Percentiles rank a stretch among this genome's conserved stretches.
Evolutionary conservation across 2,888 invertebrate species (phyloP).

Genomic region (Acrobasis suavella): DNA sequence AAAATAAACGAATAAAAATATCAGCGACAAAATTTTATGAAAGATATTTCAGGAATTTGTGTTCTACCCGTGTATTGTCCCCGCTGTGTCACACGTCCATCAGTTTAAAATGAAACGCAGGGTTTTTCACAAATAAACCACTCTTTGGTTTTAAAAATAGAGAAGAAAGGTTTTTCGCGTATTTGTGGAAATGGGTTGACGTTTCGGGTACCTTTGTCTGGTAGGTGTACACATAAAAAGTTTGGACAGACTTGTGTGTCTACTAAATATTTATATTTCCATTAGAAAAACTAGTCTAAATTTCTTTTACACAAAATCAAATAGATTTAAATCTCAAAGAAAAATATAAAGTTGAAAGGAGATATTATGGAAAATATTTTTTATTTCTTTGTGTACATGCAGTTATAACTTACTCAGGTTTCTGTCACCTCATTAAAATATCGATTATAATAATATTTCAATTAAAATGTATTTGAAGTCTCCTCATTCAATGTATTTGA

Average conservation of each 20-base stretch:
- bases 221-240: not conserved
- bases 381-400: too few relatives aligned
- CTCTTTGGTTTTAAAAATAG: not conserved
- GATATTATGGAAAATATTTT: too few relatives aligned
- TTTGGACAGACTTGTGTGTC: not conserved
- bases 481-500: too few relatives aligned
- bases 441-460: too few relatives aligned
- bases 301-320: too few relatives aligned
- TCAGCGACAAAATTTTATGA: not conserved
- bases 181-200: not conserved
- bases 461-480: too few relatives aligned
- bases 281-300: too few relatives aligned
- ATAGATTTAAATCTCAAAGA: too few relatives aligned
- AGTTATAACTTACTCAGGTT: too few relatives aligned
- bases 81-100: not conserved
- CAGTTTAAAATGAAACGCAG: constrained; percentile 1
- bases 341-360: too few relatives aligned
- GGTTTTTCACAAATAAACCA: not conserved
- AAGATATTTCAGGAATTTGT: not conserved
- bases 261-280: not conserved
- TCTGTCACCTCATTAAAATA: too few relatives aligned
- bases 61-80: not conserved
- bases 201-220: not conserved
- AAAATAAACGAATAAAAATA: not conserved
- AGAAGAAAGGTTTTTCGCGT: not conserved